Conservation (phyloP, 2,797 vertebrate genomes). For the Channa striata region DNA sequence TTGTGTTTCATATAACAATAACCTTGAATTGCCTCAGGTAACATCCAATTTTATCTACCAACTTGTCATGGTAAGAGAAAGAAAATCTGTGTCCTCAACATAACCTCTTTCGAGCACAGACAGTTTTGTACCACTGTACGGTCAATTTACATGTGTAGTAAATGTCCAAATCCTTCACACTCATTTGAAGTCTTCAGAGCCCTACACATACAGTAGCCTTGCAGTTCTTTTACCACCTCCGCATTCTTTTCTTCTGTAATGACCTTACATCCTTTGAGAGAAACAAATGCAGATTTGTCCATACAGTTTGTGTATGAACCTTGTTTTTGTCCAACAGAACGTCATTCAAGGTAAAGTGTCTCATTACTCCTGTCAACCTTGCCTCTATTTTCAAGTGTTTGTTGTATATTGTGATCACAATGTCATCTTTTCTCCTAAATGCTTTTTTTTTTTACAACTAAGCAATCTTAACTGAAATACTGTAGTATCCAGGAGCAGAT, state of each 20-base stretch:
- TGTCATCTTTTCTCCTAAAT: not conserved
- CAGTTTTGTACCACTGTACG: not conserved
- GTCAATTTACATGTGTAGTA: not conserved
- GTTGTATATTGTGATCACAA: not conserved
- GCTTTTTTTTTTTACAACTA: fast-evolving
- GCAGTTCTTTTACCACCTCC: too few species aligned
- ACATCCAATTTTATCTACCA: not conserved
- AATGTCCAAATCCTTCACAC: not conserved
- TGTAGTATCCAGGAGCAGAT: not conserved
- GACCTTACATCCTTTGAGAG: not conserved
- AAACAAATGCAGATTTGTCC: not conserved
- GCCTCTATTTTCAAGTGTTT: too few species aligned
- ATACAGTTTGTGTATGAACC: not conserved
- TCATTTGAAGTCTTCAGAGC: not conserved
- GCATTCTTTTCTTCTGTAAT: not conserved
- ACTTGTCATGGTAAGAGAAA: not conserved
- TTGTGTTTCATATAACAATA: not conserved
- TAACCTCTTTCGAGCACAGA: too few species aligned
- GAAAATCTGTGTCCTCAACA: not conserved
- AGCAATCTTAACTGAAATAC: not conserved
- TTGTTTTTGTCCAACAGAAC: too few species aligned
- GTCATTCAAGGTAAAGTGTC: too few species aligned
- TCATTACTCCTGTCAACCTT: too few species aligned
- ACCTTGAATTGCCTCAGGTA: slow-evolving; percentile 4
- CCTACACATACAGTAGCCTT: too few species aligned